Conservation (phyloP, 2,888 invertebrate species). For the Coelinius sp. region DNA sequence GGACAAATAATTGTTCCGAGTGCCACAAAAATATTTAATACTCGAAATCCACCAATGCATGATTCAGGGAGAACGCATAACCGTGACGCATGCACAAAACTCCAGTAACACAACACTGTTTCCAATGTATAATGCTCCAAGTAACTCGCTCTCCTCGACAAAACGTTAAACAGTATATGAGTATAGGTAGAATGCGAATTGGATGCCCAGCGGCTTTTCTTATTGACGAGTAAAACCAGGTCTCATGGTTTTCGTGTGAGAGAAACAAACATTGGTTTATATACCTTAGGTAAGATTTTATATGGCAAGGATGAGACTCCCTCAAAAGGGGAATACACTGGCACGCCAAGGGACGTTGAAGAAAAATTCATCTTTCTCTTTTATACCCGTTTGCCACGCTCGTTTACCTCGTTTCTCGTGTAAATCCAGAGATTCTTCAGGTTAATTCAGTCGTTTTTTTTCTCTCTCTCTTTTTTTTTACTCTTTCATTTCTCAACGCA, state of each 20-base stretch:
- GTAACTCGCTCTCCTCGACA: not conserved
- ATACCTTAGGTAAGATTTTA: not conserved
- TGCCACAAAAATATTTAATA: too few relatives aligned
- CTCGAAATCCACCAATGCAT: not conserved
- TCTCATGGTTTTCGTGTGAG: conserved; percentile 9
- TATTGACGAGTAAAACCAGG: conserved; percentile 20
- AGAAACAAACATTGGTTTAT: conserved; percentile 2
- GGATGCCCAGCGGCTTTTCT: conserved; percentile 7
- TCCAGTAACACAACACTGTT: not conserved
- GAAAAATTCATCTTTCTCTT: conserved; percentile 22
- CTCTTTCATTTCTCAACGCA: not conserved
- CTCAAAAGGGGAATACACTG: not conserved
- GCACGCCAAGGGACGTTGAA: not conserved
- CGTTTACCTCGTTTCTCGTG: conserved; percentile 29
- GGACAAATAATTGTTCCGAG: too few relatives aligned
- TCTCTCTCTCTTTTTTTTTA: too few relatives aligned
- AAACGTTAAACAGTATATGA: not conserved
- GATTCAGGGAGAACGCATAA: not conserved
- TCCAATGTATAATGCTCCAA: not conserved
- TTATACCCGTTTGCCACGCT: conserved; percentile 6
- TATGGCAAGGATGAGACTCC: not conserved
- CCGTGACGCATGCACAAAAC: conserved; percentile 14
- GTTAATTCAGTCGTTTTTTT: conserved; percentile 9
- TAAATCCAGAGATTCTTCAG: conserved; percentile 14
- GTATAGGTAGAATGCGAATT: conserved; percentile 1